Evolutionary conservation across 1,140 invertebrate species (phyloP).

Genomic region (Lethocerus indicus): DNA sequence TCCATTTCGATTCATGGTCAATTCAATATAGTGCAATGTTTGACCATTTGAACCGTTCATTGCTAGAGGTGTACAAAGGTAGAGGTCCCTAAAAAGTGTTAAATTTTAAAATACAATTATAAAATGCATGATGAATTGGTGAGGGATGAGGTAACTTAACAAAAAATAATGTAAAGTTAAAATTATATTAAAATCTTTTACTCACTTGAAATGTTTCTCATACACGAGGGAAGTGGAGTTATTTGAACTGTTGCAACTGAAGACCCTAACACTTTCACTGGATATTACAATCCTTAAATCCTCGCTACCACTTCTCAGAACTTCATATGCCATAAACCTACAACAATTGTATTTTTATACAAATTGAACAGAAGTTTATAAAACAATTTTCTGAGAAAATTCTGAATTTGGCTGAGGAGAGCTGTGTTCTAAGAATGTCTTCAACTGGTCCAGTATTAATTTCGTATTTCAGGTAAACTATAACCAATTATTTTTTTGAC

Average conservation of each 20-base stretch:
- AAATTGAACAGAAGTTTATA: background rate
- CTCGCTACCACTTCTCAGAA: slow-evolving; percentile 48
- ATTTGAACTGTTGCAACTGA: slow-evolving; percentile 30
- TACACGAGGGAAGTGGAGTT: slow-evolving; percentile 36
- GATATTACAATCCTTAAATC: slow-evolving; percentile 57
- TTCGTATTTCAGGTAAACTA: background rate
- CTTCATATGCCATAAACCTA: slow-evolving; percentile 66
- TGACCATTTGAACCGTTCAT: slow-evolving; percentile 30
- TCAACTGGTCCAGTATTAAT: background rate
- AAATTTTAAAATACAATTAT: background rate
- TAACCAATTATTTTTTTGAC: background rate
- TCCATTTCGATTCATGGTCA: slow-evolving; percentile 38
- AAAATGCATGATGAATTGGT: background rate
- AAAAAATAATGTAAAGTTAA: background rate
- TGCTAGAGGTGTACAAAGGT: slow-evolving; percentile 36
- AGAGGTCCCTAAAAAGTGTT: slow-evolving; percentile 30
- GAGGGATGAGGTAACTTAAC: background rate
- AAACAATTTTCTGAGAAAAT: background rate
- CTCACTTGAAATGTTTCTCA: slow-evolving; percentile 43
- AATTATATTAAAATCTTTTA: background rate
- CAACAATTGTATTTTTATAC: too few relatives aligned
- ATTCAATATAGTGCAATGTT: slow-evolving; percentile 51
- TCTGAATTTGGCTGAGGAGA: background rate
- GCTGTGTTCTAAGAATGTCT: background rate
- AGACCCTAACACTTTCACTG: slow-evolving; percentile 58